Base-by-base conservation (phyloP, 2,113 vertebrate genomes). In the Ursus arctos region DNA sequence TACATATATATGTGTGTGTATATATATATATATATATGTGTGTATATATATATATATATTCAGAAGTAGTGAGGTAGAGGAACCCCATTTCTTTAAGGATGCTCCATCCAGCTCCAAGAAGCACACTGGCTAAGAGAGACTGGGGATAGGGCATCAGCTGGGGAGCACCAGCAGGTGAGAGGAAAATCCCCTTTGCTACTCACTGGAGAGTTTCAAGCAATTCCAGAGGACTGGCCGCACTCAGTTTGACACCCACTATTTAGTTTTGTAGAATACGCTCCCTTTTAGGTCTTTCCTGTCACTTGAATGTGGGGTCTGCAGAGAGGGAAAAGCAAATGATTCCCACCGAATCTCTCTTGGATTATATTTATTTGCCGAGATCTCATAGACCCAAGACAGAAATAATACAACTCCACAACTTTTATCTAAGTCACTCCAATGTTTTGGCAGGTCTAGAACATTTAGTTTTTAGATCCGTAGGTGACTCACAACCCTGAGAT, bases 321-420 rank as follows among this genome's bases (percentile, higher is more conserved):
- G 65, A 93, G 55, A 87, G 24, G 49, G 90, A 49, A 89, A 72
- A 94, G 31, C 40, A 93, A 94, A 24, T 26, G 51, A 77, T 61
- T 96, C 11, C 7, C 18, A 49, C 12, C 40, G 43, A 63, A 4
- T 61, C 22, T 91, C 31, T 88, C 55, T 88, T 67, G 6, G 59
- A 40, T 82, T 88, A 53, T 3, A 36, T 94, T 81, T 43, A 59
- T 61, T 79, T 96, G 59, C 49, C 74, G 90, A 49, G 6, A 80
- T 84, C 51, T 88, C 84, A 31, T 95, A 74, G 47, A 97, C 26
- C 26, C 63, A 80, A 36, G 95, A 71, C 4, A 71, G 55, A 95
- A 93, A 74, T 76, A 87, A 77, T 76, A 24, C 22, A 84, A 72
- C 94, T 94, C 97, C 49, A 80, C 57, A 90, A 57, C 84, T 93